Evolutionary conservation across 2,113 vertebrate species (phyloP).

Genomic region (Chionis minor): DNA sequence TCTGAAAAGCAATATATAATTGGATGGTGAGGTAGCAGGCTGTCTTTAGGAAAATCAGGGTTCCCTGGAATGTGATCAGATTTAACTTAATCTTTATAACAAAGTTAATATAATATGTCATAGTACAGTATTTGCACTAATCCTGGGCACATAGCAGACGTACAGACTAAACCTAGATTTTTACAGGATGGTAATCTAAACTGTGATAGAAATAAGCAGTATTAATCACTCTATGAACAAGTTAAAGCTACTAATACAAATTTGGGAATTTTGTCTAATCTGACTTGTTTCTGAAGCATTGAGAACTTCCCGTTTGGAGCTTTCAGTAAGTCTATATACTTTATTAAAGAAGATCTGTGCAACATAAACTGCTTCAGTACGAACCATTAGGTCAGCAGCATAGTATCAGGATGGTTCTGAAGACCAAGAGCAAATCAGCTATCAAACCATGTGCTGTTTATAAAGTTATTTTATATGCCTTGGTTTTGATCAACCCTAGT

Average conservation of each 20-base stretch:
- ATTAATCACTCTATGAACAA: not conserved
- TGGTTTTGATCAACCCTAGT: not conserved
- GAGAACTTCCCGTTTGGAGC: not conserved
- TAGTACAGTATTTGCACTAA: not conserved
- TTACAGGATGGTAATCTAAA: not conserved
- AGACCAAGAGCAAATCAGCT: not conserved
- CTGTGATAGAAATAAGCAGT: not conserved
- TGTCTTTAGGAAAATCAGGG: not conserved
- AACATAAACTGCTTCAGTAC: not conserved
- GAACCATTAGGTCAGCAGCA: not conserved
- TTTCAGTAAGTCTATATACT: not conserved
- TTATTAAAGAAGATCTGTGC: not conserved
- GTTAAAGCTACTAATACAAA: not conserved
- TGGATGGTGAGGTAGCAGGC: not conserved
- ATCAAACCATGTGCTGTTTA: not conserved
- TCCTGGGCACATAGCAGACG: not conserved
- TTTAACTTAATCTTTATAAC: not conserved
- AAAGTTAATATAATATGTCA: not conserved
- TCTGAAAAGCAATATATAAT: not conserved
- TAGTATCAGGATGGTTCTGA: not conserved
- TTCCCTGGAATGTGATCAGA: not conserved
- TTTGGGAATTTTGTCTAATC: not conserved
- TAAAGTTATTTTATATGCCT: not conserved
- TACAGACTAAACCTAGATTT: not conserved
- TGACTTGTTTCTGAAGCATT: not conserved